These are phyloP conservation scores for Galeruca laticollis DNA, from an alignment of 2,888 invertebrate genomes.

Conservation along the genomic window DNA sequence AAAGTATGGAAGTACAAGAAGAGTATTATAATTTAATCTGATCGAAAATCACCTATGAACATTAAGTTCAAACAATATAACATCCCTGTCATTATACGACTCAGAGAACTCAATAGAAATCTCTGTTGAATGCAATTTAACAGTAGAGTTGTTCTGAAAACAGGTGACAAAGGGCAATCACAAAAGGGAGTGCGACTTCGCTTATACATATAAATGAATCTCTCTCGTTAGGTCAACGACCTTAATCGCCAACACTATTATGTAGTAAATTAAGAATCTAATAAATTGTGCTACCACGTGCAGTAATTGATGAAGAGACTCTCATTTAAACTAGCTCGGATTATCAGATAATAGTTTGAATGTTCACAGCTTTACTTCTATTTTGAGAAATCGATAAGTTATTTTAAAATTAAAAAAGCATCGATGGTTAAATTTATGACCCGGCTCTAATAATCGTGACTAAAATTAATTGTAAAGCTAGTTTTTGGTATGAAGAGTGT, in stretches of 20 bases:
- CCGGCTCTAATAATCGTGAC: too few species aligned
- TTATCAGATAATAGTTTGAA: not conserved
- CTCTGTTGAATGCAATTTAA: conserved; percentile 34
- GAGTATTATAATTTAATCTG: too few species aligned
- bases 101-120: conserved; percentile 20
- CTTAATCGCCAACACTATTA: conserved; percentile 15
- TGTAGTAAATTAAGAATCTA: conserved; percentile 18
- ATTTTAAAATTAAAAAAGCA: too few species aligned
- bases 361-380: not conserved
- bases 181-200: conserved; percentile 25
- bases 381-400: not conserved
- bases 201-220: conserved; percentile 19
- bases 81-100: not conserved
- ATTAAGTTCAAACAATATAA: not conserved
- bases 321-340: not conserved
- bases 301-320: conserved; percentile 9
- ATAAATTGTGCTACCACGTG: conserved; percentile 16
- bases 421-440: too few species aligned
- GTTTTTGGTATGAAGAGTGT: too few species aligned
- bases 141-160: conserved; percentile 32
- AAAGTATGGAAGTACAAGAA: too few species aligned
- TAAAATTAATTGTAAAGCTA: too few species aligned
- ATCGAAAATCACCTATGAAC: not conserved
- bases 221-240: conserved; percentile 20
- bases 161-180: conserved; percentile 34